Percentiles rank a stretch among this genome's conserved stretches.
Evolutionary conservation across 2,113 vertebrate species (phyloP).

Genomic region (Monopterus albus): DNA sequence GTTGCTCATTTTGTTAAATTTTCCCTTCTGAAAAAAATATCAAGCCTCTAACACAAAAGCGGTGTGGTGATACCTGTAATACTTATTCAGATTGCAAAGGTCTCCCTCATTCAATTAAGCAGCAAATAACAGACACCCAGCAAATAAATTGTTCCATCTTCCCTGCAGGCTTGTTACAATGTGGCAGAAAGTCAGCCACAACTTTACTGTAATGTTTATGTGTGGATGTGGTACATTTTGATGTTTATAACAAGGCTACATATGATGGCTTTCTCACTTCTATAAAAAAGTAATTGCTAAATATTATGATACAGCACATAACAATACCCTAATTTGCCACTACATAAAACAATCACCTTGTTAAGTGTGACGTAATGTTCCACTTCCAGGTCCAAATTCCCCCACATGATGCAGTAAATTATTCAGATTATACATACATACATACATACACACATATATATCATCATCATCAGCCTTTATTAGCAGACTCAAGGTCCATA

Average conservation of each 20-base stretch:
- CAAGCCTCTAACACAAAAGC: background rate
- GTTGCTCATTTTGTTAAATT: background rate
- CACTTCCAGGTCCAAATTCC: too few species aligned
- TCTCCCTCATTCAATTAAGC: background rate
- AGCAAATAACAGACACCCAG: slow-evolving; percentile 4
- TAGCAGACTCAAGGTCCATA: too few species aligned
- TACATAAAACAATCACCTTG: too few species aligned
- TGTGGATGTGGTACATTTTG: slow-evolving; percentile 12
- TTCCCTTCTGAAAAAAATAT: background rate
- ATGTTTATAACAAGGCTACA: slow-evolving; percentile 12
- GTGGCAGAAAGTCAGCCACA: slow-evolving; percentile 15
- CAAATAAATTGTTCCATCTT: slow-evolving; percentile 5
- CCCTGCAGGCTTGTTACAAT: slow-evolving; percentile 22
- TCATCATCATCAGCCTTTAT: too few species aligned
- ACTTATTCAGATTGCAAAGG: background rate
- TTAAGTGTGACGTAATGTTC: too few species aligned
- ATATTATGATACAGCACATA: slow-evolving; percentile 17
- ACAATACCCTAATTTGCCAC: slow-evolving; percentile 35
- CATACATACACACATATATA: too few species aligned
- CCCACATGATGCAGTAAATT: too few species aligned
- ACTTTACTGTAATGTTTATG: slow-evolving; percentile 18
- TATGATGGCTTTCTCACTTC: slow-evolving; percentile 22
- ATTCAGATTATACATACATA: too few species aligned
- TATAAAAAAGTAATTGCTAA: background rate
- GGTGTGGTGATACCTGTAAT: background rate